A percentile compares a stretch with the other conserved stretches of the same genome.
Evolutionary conservation across 1,140 invertebrate species (phyloP).

Genomic region (Listronotus bonariensis): DNA sequence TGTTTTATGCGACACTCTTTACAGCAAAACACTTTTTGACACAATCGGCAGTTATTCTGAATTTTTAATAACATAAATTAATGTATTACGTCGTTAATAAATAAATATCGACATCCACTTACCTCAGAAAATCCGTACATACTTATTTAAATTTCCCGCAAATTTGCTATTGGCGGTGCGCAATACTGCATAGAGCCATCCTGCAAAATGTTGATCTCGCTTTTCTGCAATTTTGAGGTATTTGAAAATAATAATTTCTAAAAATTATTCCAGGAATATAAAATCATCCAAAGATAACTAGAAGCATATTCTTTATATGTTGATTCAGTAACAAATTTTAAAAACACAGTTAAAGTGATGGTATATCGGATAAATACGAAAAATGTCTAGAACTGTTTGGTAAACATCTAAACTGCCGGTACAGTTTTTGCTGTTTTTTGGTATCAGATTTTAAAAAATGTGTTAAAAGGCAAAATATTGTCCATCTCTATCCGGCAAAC

Average conservation of each 20-base stretch:
- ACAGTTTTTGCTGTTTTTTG: conserved; percentile 7
- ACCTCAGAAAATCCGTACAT: conserved; percentile 35
- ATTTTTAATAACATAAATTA: conserved; percentile 20
- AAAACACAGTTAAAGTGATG: background rate
- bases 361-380: background rate
- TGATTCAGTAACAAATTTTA: background rate
- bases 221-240: background rate
- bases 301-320: background rate
- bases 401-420: conserved; percentile 6
- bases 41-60: conserved; percentile 45
- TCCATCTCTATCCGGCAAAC: conserved; percentile 18
- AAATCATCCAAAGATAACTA: background rate
- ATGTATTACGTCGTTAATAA: background rate
- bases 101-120: conserved; percentile 5
- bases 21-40: conserved; percentile 44
- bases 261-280: background rate
- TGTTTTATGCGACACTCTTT: conserved; percentile 42
- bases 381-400: conserved; percentile 15
- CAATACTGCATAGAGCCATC: background rate
- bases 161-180: conserved; percentile 10
- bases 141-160: conserved; percentile 27
- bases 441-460: conserved; percentile 24
- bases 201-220: background rate
- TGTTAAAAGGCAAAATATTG: conserved; percentile 10
- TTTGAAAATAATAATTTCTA: background rate